Base-by-base conservation (phyloP, 1,140 invertebrate species). In the Eufriesea mexicana region DNA sequence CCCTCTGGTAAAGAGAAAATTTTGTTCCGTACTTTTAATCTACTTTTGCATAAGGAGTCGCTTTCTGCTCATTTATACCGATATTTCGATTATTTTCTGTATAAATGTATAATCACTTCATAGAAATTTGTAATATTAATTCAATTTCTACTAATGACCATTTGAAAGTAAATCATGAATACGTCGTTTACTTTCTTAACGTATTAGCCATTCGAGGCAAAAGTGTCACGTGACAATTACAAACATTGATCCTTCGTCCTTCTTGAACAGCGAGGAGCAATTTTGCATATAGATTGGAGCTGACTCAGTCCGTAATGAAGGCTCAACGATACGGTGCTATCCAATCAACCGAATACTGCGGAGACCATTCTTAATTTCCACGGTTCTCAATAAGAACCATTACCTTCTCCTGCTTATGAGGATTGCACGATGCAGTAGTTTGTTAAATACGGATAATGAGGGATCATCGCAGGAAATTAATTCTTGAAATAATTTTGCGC, bases 201-300 rank as follows among this genome's bases (percentile, higher is more conserved):
- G 42, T 25, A 25, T 28, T 71, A 6, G n/a, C 55, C 5, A 78
- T 47, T 78, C 14, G 9, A 1, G 14, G n/a, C 12, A 35, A 49
- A 57, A 79, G 10, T 59, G 42, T 51, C 59, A 49, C 73, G 73
- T 42, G 66, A 72, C 42, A n/a, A 49, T 61, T 79, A 35, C 25
- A 25, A 79, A 51, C 77, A 79, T 35, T 71, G 77, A 72, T 51
- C 55, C 14, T 59, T 55, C 77, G 67, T 79, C 61, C 45, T 71
- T 72, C 61, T 49, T 47, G 45, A 42, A 49, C 28, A 35, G 62
- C 51, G 59, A 82, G 55, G 42, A 54, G 51, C 51, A 76, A 76
- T 82, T 82, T 82, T 76, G 73, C 72, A 82, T 82, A 76, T 82
- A 82, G 61, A 82, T 82, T 82, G 51, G 25, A 82, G 25, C 20